These are phyloP conservation scores for Oreochromis niloticus DNA, from an alignment of 2,113 vertebrate species.

Conservation along the genomic window DNA sequence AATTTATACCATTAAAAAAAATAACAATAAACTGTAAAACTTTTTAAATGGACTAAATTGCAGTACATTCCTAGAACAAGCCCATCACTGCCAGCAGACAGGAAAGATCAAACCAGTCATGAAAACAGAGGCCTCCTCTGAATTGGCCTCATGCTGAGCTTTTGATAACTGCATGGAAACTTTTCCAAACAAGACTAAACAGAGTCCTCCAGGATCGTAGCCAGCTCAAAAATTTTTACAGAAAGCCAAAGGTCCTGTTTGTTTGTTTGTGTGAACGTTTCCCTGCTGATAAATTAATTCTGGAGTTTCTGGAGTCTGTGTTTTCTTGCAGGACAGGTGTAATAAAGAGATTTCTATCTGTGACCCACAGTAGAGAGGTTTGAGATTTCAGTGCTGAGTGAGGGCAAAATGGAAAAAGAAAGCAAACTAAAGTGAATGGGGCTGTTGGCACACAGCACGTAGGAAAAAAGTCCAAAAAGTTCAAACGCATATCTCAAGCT, in stretches of 20 bases:
- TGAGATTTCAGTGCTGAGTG: not conserved
- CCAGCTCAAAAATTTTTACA: not conserved
- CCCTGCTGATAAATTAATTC: not conserved
- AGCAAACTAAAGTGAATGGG: not conserved
- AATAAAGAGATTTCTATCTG: not conserved
- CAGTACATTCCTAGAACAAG: not conserved
- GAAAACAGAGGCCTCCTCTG: not conserved
- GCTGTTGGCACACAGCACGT: not conserved
- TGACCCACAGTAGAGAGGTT: not conserved
- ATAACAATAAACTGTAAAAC: not conserved
- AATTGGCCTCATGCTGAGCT: conserved; percentile 8
- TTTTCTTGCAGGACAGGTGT: not conserved
- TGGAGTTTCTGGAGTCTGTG: not conserved
- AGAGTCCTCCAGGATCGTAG: not conserved
- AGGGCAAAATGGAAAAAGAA: not conserved
- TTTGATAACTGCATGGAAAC: conserved; percentile 1
- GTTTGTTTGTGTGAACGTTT: conserved; percentile 4
- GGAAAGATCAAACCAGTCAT: not conserved
- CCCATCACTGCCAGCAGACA: not conserved
- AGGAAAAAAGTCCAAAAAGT: not conserved
- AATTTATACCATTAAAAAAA: not conserved
- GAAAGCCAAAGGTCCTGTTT: not conserved
- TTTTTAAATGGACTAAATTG: not conserved
- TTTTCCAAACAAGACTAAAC: not conserved
- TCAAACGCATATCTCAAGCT: not conserved